Base-by-base conservation (phyloP, 2,888 invertebrate genomes). In the Drosophila longiperda region DNA sequence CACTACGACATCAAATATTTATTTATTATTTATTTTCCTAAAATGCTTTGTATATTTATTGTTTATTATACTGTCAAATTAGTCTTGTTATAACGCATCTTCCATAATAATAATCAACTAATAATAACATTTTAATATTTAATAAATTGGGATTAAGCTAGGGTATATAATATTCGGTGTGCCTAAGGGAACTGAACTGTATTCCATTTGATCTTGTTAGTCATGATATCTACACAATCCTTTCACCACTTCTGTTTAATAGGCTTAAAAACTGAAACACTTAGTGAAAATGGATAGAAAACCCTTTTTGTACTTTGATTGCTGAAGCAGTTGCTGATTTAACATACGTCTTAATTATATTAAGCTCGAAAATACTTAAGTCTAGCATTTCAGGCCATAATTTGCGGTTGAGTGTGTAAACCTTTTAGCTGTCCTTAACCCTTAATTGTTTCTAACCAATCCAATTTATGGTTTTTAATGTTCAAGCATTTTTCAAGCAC, bases 261-360 rank as follows among this genome's bases (percentile, higher is more conserved):
- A 72, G 85, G 89, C 79, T 84, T 89, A 87, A 83, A 68, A 87
- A 76, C 70, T 60, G 72, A 81, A 82, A 64, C 82, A 83, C 69
- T 84, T 89, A 32, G 65, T 34, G 64, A 33, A 73, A 75, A 63
- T 50, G 60, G 42, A 63, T 26, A 34, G 62, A 54, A 59, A 59
- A 17, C 40, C 54, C 38, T 38, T 55, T 67, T 64, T 48, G 42
- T 29, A 29, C 71, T 77, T 78, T 77, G 80, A 79, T 77, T 78
- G 63, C 26, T 70, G 36, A 58, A 58, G 70, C 77, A 66, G 66
- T 9, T 66, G 33, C 60, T 40, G 59, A 54, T 55, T 57, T 72
- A 53, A 60, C 48, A 63, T 38, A 34, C 29, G 36, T 49, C 12
- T 58, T 29, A 23, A 42, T 45, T 17, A 17, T 32, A 23, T 23